Evolutionary conservation across 1,140 invertebrate genomes (phyloP), one percentile per base, ranked within the genome.

Genomic region (Camponotus floridanus): DNA sequence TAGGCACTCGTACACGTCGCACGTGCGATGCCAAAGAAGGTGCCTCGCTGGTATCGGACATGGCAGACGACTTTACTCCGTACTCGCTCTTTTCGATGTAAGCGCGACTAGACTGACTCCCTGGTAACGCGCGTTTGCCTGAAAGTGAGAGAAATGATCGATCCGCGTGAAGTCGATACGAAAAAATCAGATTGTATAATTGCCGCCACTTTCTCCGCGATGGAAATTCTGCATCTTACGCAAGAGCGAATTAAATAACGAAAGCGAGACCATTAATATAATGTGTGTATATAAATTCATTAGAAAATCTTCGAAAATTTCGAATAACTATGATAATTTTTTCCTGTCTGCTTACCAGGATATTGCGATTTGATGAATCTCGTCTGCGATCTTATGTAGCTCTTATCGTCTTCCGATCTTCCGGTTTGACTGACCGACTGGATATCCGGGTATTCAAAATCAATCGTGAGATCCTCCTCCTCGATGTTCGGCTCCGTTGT

Each of bases 11-110:
- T 0, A 99, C 98, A 70, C 98, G 95, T 18, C 98, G 96, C 21
- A 99, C 98, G 92, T 99, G 98, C 3, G 98, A 98, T 1, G 98
- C 98, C 26, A 99, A 93, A 36, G 98, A 98, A 6, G 98, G 98
- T 0, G 98, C 98, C 96, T 99, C 98, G 68, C 98, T 98, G 0
- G 98, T 99, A 91, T 99, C 98, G 0, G 98, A 98, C 97, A 99
- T 97, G 11, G 98, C 98, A 33, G 98, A 99, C 0, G 98, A 98
- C 95, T 97, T 97, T 1, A 97, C 96, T 33, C 96, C 97, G 90
- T 97, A 97, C 90, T 98, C 97, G 9, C 97, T 97, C 94, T 98
- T 97, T 91, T 98, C 97, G 83, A 98, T 98, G 88, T 98, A 97
- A 1, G 97, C 97, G 55, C 98, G 96, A 93, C 97, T 98, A 0